Evolutionary conservation across 2,113 vertebrate species (phyloP), one percentile per base, ranked within the genome.

Genomic region (Perca flavescens): DNA sequence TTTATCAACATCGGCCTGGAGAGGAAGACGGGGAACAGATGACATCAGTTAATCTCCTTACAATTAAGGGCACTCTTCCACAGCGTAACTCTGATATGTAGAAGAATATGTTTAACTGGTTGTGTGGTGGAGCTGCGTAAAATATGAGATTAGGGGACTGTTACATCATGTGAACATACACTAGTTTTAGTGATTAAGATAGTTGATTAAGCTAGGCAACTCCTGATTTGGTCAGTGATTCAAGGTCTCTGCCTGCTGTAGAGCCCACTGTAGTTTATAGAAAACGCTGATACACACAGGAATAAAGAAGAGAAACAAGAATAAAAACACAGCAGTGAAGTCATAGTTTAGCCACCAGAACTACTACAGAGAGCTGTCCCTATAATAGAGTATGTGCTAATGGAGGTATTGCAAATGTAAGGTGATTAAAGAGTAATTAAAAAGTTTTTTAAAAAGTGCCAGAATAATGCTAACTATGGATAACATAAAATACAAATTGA

Each of bases 11-110:
- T 63, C 75, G 70, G 57, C 64, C 72, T 25, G n/a, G 65, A 83
- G 80, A 85, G 66, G 65, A 82, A 57, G 66, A 71, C 36, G 5
- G 76, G n/a, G 52, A 68, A 71, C 80, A 10, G 84, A 90, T 92
- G 79, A 60, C 88, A 92, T 92, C 87, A 78, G 68, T 86, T 94
- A 92, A 94, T 92, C 92, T 79, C 71, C 68, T 85, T 74, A 86
- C 77, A 91, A 89, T 91, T 88, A 93, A 82, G 83, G 21, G 56
- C 86, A 31, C 65, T 85, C 80, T 89, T 89, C 88, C 87, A 68
- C 54, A 77, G 61, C 52, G 21, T 50, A 57, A 22, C 53, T 78
- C 69, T n/a, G 74, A 79, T 69, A 22, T 49, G 22, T 22, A 75
- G 21, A 75, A 62, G 47, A 31, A 22, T 65, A 79, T 40, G 61